Percentiles rank a stretch among this genome's conserved stretches.
Evolutionary conservation across 2,888 invertebrate genomes (phyloP).

Genomic region (Conomelus anceps): DNA sequence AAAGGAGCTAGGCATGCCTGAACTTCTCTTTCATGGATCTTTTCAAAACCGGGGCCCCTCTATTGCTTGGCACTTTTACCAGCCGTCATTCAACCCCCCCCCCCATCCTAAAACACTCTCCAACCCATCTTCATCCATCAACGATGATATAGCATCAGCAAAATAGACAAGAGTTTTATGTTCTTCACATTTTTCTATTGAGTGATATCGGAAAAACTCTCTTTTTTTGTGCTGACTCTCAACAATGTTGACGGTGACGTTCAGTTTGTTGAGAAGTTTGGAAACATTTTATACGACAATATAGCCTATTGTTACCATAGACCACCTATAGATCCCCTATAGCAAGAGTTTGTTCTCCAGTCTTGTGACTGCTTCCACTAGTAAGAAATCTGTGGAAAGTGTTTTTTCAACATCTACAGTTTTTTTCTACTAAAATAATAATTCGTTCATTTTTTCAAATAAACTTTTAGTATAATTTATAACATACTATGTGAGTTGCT

Average conservation of each 20-base stretch:
- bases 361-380: too few relatives aligned
- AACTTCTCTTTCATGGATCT: not conserved
- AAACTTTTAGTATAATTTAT: too few relatives aligned
- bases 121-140: not conserved
- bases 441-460: too few relatives aligned
- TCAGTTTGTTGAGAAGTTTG: not conserved
- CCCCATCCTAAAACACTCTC: not conserved
- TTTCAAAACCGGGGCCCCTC: not conserved
- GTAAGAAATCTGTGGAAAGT: too few relatives aligned
- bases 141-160: not conserved
- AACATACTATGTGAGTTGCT: too few relatives aligned
- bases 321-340: not conserved
- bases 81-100: not conserved
- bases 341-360: not conserved
- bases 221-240: not conserved
- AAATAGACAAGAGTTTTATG: not conserved
- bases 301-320: not conserved
- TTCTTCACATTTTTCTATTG: not conserved
- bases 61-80: not conserved
- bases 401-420: too few relatives aligned
- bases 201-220: too few relatives aligned
- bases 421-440: too few relatives aligned
- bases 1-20: not conserved
- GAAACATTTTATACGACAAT: not conserved
- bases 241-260: not conserved